Evolutionary conservation across 2,113 vertebrate species (phyloP).

Genomic region (Sminthopsis crassicaudata): DNA sequence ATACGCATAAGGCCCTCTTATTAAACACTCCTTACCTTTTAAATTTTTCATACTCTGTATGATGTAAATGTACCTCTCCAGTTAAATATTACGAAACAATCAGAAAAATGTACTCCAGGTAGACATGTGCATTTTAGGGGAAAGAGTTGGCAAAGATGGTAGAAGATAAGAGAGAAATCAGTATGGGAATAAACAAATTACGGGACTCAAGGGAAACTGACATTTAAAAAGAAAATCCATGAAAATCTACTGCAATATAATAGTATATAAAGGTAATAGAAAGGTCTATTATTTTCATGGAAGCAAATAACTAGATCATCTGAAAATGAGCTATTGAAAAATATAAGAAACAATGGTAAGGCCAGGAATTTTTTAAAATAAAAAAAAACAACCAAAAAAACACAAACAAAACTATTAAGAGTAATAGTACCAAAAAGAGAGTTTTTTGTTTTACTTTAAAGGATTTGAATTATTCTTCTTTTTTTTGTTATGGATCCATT

Average conservation of each 20-base stretch:
- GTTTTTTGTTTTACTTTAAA: constrained; percentile 41
- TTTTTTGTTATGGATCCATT: constrained; percentile 1
- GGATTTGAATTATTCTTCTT: background rate
- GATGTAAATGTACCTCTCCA: constrained; percentile 34
- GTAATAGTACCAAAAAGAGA: constrained; percentile 19
- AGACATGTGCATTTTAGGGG: constrained; percentile 16
- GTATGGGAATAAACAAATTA: constrained; percentile 13
- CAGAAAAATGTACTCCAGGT: constrained; percentile 29
- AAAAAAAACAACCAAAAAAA: background rate
- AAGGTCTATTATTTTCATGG: constrained; percentile 21
- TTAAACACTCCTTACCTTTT: constrained; percentile 45
- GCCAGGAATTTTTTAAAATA: background rate
- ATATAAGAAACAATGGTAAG: background rate
- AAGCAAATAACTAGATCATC: background rate
- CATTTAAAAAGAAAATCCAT: constrained; percentile 11
- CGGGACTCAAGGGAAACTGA: constrained; percentile 44
- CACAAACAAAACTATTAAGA: background rate
- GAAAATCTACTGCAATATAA: background rate
- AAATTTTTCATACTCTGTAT: constrained; percentile 39
- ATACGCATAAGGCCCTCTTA: constrained; percentile 49
- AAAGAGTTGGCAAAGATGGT: constrained; percentile 26
- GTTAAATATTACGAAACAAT: constrained; percentile 61
- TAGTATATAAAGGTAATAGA: background rate
- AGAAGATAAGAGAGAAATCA: constrained; percentile 46
- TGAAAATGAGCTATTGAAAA: background rate